Evolutionary conservation across 2,888 invertebrate genomes (phyloP), one percentile per base, ranked within the genome.

Genomic region (Oligia strigilis): DNA sequence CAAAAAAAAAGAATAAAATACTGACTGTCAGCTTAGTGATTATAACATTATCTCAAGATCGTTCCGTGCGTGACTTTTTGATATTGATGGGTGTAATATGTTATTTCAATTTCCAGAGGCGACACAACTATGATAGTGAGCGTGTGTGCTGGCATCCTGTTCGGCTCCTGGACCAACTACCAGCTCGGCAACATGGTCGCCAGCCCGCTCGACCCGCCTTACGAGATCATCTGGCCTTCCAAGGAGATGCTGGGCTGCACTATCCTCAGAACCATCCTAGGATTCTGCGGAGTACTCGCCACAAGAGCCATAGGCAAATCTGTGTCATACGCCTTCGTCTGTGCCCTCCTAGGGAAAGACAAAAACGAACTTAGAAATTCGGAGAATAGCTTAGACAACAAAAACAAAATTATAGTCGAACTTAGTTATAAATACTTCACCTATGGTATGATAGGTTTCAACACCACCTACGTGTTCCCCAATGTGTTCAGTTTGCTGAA

Each of bases 101-200:
- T 23, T 36, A 23, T 69, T 46, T 23, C 0, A 36, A 67, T 71
- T 97, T 97, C 13, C 95, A 98, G 99, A 92, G 99, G 99, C 46
- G 99, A 99, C 95, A 99, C 99, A 0, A 98, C 99, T 2, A 98
- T 99, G 97, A 98, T 99, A 87, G 97, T 99, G 86, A 98, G 98
- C 77, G 98, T 98, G 9, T 98, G 98, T 87, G 97, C 98, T 2
- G 99, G 99, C 73, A 97, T 99, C 83, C 97, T 98, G 72, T 94
- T 98, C 4, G 99, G 99, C 40, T 98, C 98, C 9, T 99, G 99
- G 99, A 95, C 98, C 65, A 98, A 98, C 96, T 99, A 98, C 94
- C 98, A 98, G 93, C 97, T 98, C 23, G 98, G 98, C n/a, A 97
- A 98, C 92, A 97, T 98, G 97, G 94, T 93, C n/a, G 96, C 97